These are phyloP conservation scores for Eristalis intricaria DNA, from an alignment of 2,888 invertebrate genomes.

Conservation along the genomic window DNA sequence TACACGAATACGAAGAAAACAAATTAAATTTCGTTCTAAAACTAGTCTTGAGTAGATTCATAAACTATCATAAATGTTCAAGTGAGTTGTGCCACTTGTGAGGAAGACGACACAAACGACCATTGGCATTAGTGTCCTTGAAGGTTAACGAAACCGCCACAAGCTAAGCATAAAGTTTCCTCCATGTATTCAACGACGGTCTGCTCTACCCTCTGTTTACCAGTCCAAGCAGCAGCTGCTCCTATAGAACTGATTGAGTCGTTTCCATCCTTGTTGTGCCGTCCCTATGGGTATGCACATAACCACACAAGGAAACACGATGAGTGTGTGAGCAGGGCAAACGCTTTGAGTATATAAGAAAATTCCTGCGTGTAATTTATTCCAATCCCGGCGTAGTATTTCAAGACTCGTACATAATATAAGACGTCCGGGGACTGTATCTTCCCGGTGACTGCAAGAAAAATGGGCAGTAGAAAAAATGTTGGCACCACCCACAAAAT, in stretches of 20 bases:
- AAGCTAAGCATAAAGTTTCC: slow-evolving; percentile 14
- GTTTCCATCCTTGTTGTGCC: slow-evolving; percentile 46
- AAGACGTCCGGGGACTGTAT: slow-evolving; percentile 72
- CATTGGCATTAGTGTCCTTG: slow-evolving; percentile 76
- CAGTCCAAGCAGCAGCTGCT: slow-evolving; percentile 22
- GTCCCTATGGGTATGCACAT: slow-evolving; percentile 30
- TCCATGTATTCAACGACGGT: slow-evolving; percentile 28
- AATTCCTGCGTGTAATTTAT: slow-evolving; percentile 75
- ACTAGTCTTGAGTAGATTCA: background rate
- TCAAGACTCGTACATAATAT: slow-evolving; percentile 76
- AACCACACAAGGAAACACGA: slow-evolving; percentile 13
- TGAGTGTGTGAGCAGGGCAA: slow-evolving; percentile 37
- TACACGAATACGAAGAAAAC: slow-evolving; percentile 9
- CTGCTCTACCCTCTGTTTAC: slow-evolving; percentile 14
- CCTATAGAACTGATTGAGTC: slow-evolving; percentile 67
- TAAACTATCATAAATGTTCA: slow-evolving; percentile 38
- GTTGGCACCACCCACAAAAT: slow-evolving; percentile 72
- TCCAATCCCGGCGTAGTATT: slow-evolving; percentile 76
- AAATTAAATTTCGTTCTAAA: slow-evolving; percentile 33
- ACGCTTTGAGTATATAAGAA: slow-evolving; percentile 61
- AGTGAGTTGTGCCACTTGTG: slow-evolving; percentile 8
- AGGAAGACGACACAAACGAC: slow-evolving; percentile 56
- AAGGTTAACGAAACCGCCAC: slow-evolving; percentile 68
- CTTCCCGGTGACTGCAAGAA: slow-evolving; percentile 74
- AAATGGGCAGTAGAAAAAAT: slow-evolving; percentile 73